Percentiles rank a stretch among this genome's conserved stretches.
These are phyloP conservation scores for Parus major DNA, from an alignment of 2,113 vertebrate genomes.

Conservation along the genomic window DNA sequence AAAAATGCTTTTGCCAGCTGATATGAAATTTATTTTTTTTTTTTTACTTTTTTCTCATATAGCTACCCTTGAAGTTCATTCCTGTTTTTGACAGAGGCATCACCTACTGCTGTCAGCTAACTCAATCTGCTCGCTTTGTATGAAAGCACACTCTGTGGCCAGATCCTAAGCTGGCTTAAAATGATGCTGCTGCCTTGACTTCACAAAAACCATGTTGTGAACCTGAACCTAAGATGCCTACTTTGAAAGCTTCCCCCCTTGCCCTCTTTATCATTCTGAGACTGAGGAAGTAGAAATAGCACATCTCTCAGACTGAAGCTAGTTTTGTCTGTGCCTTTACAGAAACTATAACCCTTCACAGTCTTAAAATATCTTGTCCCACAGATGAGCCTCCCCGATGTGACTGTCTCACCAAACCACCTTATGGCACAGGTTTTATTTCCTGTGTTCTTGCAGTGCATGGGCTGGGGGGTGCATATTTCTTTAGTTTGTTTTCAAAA, in stretches of 20 bases:
- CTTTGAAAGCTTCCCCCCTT: conserved; percentile 27
- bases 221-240: not conserved
- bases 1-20: not conserved
- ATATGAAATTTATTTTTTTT: not conserved
- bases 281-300: not conserved
- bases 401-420: not conserved
- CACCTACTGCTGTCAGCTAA: not conserved
- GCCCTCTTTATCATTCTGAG: not conserved
- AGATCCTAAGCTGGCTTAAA: not conserved
- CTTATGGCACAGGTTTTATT: not conserved
- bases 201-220: not conserved
- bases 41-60: not conserved
- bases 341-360: not conserved
- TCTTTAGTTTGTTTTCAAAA: not conserved
- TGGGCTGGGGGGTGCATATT: not conserved
- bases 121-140: not conserved
- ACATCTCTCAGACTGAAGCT: not conserved
- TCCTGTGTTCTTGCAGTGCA: not conserved
- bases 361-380: not conserved
- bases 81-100: not conserved
- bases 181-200: conserved; percentile 7
- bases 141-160: not conserved
- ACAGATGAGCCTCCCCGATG: not conserved
- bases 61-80: not conserved
- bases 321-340: not conserved